A percentile compares a stretch with the other conserved stretches of the same genome.
These are phyloP conservation scores for Dicaeum eximium DNA, from an alignment of 2,113 vertebrate species.

Conservation along the genomic window DNA sequence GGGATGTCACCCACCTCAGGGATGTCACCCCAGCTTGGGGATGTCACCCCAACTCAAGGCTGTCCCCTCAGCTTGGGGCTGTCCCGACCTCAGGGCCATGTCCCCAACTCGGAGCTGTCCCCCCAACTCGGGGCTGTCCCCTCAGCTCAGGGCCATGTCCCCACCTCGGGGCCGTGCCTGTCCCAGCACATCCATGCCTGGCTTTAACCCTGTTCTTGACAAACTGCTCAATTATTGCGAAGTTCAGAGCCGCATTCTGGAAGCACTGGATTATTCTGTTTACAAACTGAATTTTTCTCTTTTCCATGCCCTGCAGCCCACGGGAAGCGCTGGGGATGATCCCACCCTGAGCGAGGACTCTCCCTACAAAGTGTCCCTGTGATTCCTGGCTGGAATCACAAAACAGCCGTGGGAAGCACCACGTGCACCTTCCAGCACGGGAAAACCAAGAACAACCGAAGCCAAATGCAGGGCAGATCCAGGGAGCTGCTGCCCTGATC, in stretches of 20 bases:
- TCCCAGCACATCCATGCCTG: accelerated
- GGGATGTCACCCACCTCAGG: too few species aligned
- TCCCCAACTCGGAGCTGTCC: too few species aligned
- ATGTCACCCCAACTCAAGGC: not conserved
- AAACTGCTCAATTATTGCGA: not conserved
- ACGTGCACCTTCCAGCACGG: accelerated
- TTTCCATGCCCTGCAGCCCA: not conserved
- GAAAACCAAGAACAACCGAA: accelerated
- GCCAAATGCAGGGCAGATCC: not conserved
- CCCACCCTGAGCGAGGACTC: not conserved
- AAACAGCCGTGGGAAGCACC: not conserved
- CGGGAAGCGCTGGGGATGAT: not conserved
- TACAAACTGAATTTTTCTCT: too few species aligned
- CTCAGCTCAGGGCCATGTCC: not conserved
- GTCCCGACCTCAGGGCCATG: not conserved
- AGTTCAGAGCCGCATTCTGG: not conserved
- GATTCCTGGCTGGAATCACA: not conserved
- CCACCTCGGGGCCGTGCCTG: accelerated
- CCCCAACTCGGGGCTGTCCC: not conserved
- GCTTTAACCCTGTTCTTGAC: not conserved
- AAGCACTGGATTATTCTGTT: not conserved
- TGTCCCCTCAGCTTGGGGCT: accelerated
- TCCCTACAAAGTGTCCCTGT: accelerated
- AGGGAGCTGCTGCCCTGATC: not conserved
- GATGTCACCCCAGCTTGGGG: accelerated